Conservation (phyloP, 1,140 invertebrate genomes). For the Euwallacea similis region DNA sequence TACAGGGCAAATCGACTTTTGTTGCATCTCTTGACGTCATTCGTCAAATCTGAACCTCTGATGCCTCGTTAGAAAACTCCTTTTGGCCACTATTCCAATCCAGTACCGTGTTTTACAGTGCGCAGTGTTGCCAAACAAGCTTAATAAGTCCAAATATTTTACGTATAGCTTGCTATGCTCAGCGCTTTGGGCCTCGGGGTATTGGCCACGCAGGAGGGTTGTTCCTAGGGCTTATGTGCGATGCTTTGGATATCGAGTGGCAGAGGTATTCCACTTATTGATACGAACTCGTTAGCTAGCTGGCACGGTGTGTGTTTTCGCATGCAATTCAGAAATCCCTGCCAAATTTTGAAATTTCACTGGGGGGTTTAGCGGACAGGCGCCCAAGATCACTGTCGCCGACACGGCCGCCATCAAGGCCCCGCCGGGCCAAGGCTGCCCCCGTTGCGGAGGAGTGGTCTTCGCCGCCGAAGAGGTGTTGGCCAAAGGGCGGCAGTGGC, state of each 20-base stretch:
- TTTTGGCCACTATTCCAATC: no score
- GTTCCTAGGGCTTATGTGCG: conserved; percentile 67
- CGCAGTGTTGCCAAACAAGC: not conserved
- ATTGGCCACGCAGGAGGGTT: conserved; percentile 85
- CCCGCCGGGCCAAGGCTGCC: conserved; percentile 82
- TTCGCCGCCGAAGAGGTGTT: conserved; percentile 89
- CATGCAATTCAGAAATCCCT: not conserved
- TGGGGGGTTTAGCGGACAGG: conserved; percentile 59
- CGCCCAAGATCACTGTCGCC: conserved; percentile 72
- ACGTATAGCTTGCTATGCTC: conserved; percentile 72
- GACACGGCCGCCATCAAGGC: conserved; percentile 81
- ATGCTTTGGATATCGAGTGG: conserved; percentile 66
- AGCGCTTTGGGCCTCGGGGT: conserved; percentile 85
- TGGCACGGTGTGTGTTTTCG: conserved; percentile 9
- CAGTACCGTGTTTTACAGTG: not conserved
- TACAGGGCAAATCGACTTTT: no score
- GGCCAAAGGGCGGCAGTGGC: conserved; percentile 89
- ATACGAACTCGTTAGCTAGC: not conserved
- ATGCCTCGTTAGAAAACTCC: no score
- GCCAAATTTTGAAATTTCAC: not conserved
- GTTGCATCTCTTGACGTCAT: no score
- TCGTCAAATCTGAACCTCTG: no score
- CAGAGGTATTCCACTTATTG: conserved; percentile 58
- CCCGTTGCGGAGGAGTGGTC: conserved; percentile 85
- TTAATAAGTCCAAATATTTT: conserved; percentile 45